Evolutionary conservation across 2,888 invertebrate species (phyloP).

Genomic region (Drosophila pseudotalamancana): DNA sequence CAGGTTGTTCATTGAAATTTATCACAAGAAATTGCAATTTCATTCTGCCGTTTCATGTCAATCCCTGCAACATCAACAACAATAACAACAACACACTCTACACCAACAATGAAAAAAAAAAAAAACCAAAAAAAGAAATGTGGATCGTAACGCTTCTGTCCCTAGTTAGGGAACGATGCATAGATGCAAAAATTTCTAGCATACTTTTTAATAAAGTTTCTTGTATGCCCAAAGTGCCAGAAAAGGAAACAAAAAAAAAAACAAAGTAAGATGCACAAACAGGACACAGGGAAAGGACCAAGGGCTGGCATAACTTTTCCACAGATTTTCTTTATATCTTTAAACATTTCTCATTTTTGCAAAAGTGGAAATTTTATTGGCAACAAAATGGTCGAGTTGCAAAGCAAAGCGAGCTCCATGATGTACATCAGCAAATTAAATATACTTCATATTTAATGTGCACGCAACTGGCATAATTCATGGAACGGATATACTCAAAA

Average conservation of each 20-base stretch:
- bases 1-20: constrained; percentile 65
- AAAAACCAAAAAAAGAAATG: neutral
- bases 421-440: constrained; percentile 39
- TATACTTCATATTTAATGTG: constrained; percentile 24
- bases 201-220: constrained; percentile 77
- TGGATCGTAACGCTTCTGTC: constrained; percentile 7
- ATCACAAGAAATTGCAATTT: constrained; percentile 75
- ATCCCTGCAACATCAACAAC: constrained; percentile 39
- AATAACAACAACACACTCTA: constrained; percentile 12
- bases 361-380: constrained; percentile 60
- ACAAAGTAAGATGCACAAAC: constrained; percentile 9
- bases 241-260: constrained; percentile 37
- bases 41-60: constrained; percentile 68
- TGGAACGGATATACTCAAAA: too few relatives aligned
- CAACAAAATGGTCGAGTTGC: constrained; percentile 59
- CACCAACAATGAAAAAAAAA: neutral
- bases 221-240: constrained; percentile 69
- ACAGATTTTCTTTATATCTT: constrained; percentile 20
- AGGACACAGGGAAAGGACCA: neutral
- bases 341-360: constrained; percentile 4
- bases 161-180: constrained; percentile 26
- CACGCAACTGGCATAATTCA: too few relatives aligned
- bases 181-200: constrained; percentile 63
- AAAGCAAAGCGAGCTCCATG: constrained; percentile 30
- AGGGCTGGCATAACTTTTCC: constrained; percentile 53